Percentiles rank a stretch among this genome's conserved stretches.
Evolutionary conservation across 1,140 invertebrate genomes (phyloP).

Genomic region (Heliconius hermathena): DNA sequence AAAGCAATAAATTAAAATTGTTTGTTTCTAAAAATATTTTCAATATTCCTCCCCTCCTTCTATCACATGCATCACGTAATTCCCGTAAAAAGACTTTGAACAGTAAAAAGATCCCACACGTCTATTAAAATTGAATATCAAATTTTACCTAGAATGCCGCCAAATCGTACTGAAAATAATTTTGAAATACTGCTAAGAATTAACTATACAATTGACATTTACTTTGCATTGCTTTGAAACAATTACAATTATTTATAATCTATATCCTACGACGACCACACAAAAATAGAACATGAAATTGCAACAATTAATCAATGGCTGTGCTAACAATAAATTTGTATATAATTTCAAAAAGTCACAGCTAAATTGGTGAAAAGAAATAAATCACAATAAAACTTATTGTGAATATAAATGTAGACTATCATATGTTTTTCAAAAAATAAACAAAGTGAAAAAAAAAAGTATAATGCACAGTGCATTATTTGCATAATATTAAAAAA

Average conservation of each 20-base stretch:
- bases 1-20: not conserved
- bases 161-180: not conserved
- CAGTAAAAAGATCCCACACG: not conserved
- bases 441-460: too few relatives aligned
- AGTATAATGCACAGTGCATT: too few relatives aligned
- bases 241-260: constrained; percentile 52
- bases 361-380: not conserved
- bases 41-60: not conserved
- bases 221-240: constrained; percentile 48
- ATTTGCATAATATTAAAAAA: too few relatives aligned
- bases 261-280: constrained; percentile 38
- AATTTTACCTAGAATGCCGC: not conserved
- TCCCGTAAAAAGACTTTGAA: not conserved
- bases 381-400: constrained; percentile 1
- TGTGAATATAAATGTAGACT: not conserved
- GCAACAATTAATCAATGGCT: constrained; percentile 58
- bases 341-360: not conserved
- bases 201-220: constrained; percentile 52
- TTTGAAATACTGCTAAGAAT: constrained; percentile 57
- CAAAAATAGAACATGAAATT: constrained; percentile 59
- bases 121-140: not conserved
- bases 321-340: not conserved
- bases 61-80: not conserved
- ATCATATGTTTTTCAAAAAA: too few relatives aligned
- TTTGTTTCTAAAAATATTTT: not conserved